Base-by-base conservation (phyloP, 2,797 vertebrate genomes). In the Menidia menidia region DNA sequence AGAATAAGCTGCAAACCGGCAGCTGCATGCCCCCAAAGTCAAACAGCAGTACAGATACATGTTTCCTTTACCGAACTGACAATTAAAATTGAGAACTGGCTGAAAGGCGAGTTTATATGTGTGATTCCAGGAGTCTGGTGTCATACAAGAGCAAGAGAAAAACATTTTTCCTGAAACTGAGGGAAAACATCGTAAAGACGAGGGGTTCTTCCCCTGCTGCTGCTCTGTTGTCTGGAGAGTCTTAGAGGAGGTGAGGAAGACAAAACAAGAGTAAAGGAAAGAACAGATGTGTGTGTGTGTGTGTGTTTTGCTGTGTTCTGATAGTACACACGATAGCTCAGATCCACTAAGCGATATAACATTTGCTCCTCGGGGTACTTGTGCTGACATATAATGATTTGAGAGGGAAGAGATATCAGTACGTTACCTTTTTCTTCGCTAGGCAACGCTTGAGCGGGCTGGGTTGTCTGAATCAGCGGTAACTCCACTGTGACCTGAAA, bases 401-500 rank as follows among this genome's bases (percentile, higher is more conserved):
- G 31, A 70, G 18, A 67, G 75, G 55, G 14, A 68, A 55, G 57
- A 47, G 1, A 45, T 9, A 19, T 75, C 57, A 77, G 68, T 73
- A 58, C 45, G 41, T 66, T 72, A 91, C 93, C 90, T 80, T 85
- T 86, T 66, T 93, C 91, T 62, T 87, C 88, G 41, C 72, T 85
- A 43, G 92, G 92, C 70, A 87, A 80, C 2, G 84, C 74, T 66
- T 76, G 82, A 51, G 88, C 84, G 6, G 83, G 65, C 55, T 79
- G 74, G 12, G 85, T 89, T 78, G 87, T 50, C 77, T 71, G 64
- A 60, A 88, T 72, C 55, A 84, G 73, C 0, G 84, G 86, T 16
- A 87, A 93, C 61, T 94, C 93, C 0, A 99, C 95, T 0, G 70
- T 79, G 53, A 98, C 83, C 43, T 87, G 94, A 91, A 97, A 98